Evolutionary conservation across 2,888 invertebrate species (phyloP), one percentile per base, ranked within the genome.

Genomic region (Tigriopus californicus): DNA sequence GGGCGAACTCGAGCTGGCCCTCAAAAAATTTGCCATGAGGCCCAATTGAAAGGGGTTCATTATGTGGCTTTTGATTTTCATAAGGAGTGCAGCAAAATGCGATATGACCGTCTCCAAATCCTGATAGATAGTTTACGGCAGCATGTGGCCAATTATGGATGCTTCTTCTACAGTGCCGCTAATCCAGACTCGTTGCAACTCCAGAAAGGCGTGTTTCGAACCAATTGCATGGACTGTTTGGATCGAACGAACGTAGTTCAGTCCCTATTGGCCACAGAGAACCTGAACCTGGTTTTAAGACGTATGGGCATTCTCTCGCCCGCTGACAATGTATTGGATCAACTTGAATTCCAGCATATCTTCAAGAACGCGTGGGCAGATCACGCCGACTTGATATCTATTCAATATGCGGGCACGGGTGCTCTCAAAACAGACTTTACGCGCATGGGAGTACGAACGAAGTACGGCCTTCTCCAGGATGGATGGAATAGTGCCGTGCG

Each of bases 21-120:
- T 80, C 71, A 76, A 77, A 48, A 78, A 81, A 75, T 80, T 4
- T 79, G 84, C 1, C 15, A 25, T n/a, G 41, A 51, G 54, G 64
- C 64, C 67, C 67, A 64, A 18, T 59, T 54, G 11, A 61, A 62
- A 41, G 63, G 62, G 41, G 62, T 64, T 6, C 75, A 88, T 55
- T 97, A 95, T 72, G 95, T 95, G 71, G 82, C 89, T 6, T 99
- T 97, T 74, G 98, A 99, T 74, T 99, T 99, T 72, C 98, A 99
- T 75, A 80, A 85, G 1, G 97, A 99, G 74, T 98, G 98, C 69
- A 79, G 88, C 40, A 85, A 86, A 68, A 87, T 97, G 88, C 79
- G 89, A 4, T 24, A 40, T 2, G 54, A 40, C 5, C 40, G 54
- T 13, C 33, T 40, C 13, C 33, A 40, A 25, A 33, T 54, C 41